These are phyloP conservation scores for Xiphorhynchus erythropygius DNA, from an alignment of 2,797 vertebrate genomes.

Conservation along the genomic window DNA sequence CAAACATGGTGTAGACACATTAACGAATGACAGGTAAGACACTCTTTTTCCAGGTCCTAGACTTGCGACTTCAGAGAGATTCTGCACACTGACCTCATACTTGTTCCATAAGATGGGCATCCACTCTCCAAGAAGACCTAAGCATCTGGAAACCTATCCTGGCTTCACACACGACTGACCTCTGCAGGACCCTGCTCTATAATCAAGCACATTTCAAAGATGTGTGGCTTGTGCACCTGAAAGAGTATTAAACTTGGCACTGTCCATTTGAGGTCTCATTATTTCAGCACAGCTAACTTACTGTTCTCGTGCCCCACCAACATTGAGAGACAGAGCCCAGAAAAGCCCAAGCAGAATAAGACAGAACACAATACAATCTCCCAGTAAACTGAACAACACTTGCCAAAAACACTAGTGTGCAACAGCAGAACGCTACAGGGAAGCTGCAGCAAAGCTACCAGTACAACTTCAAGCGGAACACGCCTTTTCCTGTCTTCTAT, in stretches of 20 bases:
- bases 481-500: conserved; percentile 67
- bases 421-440: neutral
- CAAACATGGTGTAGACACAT: accelerated
- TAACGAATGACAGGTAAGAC: neutral
- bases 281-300: neutral
- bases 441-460: conserved; percentile 16
- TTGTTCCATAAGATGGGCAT: neutral
- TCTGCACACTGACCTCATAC: neutral
- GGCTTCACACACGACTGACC: neutral
- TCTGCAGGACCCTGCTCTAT: neutral
- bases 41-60: neutral
- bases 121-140: neutral
- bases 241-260: neutral
- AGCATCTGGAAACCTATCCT: neutral
- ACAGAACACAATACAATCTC: neutral
- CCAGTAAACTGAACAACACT: neutral
- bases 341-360: neutral
- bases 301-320: neutral
- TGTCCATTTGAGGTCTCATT: neutral
- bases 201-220: neutral
- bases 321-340: neutral
- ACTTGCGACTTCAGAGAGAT: neutral
- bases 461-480: conserved; percentile 18
- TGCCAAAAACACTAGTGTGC: neutral
- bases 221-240: neutral